Conservation (phyloP, 1,140 invertebrate species). For the Helicoverpa armigera region DNA sequence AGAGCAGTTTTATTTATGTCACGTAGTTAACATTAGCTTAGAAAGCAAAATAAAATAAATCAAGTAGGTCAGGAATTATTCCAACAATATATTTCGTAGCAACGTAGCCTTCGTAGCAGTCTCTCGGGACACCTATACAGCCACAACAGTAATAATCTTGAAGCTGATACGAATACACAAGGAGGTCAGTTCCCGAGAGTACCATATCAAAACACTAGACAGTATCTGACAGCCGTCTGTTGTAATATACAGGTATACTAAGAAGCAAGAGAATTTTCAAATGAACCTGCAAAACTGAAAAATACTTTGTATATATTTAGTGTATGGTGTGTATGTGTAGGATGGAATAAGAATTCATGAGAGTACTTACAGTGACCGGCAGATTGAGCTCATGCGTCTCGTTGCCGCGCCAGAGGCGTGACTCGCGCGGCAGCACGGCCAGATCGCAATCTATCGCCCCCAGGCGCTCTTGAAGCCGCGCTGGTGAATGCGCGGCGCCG, state of each 20-base stretch:
- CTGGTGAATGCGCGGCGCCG: slow-evolving; percentile 65
- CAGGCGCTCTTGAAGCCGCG: slow-evolving; percentile 87
- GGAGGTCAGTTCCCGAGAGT: slow-evolving; percentile 8
- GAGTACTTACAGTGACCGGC: slow-evolving; percentile 88
- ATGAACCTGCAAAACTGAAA: neutral
- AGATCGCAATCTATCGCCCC: slow-evolving; percentile 88
- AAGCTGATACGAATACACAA: slow-evolving; percentile 26
- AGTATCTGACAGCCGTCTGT: neutral
- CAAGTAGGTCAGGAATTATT: neutral
- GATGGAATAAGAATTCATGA: slow-evolving; percentile 1
- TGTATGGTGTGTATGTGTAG: too few species aligned
- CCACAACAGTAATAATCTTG: slow-evolving; percentile 7
- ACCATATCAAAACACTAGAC: slow-evolving; percentile 16
- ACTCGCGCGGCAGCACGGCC: slow-evolving; percentile 87
- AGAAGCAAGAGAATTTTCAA: neutral
- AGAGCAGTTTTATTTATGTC: too few species aligned
- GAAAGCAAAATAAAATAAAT: neutral
- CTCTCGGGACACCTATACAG: neutral
- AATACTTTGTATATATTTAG: too few species aligned
- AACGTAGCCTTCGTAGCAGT: neutral
- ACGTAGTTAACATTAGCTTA: too few species aligned
- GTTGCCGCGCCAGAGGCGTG: slow-evolving; percentile 89
- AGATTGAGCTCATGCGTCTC: slow-evolving; percentile 89
- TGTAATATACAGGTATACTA: slow-evolving; percentile 5
- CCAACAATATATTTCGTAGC: neutral